Percentiles rank a stretch among this genome's conserved stretches.
Conservation (phyloP, 2,888 invertebrate genomes). For the Eupithecia exiguata region DNA sequence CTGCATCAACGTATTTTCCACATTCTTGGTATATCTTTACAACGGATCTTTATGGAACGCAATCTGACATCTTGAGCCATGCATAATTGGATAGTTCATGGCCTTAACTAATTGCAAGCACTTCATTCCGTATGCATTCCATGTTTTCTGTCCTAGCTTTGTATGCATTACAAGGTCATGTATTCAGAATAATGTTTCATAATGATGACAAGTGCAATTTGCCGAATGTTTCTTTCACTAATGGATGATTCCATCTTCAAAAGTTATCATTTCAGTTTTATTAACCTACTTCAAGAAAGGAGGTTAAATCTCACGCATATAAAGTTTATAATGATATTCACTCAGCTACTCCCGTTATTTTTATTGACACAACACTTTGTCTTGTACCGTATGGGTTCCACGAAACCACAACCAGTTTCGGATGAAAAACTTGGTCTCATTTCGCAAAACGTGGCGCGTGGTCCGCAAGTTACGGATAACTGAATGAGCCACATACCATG, state of each 20-base stretch:
- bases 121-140: slow-evolving; percentile 20
- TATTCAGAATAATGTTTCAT: background rate
- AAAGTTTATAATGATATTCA: slow-evolving; percentile 30
- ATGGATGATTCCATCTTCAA: background rate
- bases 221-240: background rate
- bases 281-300: slow-evolving; percentile 7
- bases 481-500: slow-evolving; percentile 50
- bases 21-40: slow-evolving; percentile 39
- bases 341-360: slow-evolving; percentile 37
- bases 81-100: slow-evolving; percentile 36
- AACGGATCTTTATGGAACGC: slow-evolving; percentile 25
- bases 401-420: slow-evolving; percentile 38
- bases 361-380: slow-evolving; percentile 42
- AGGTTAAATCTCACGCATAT: slow-evolving; percentile 2
- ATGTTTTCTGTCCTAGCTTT: slow-evolving; percentile 1
- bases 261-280: background rate
- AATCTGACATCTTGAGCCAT: slow-evolving; percentile 37
- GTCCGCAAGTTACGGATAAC: slow-evolving; percentile 48
- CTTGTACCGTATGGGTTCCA: slow-evolving; percentile 36
- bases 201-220: slow-evolving; percentile 3
- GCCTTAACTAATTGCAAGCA: slow-evolving; percentile 19
- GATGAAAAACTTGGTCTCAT: slow-evolving; percentile 33
- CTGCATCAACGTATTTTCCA: slow-evolving; percentile 52
- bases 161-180: background rate
- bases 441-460: slow-evolving; percentile 45